Conservation (phyloP, 2,113 vertebrate species). For the Tapirus terrestris region DNA sequence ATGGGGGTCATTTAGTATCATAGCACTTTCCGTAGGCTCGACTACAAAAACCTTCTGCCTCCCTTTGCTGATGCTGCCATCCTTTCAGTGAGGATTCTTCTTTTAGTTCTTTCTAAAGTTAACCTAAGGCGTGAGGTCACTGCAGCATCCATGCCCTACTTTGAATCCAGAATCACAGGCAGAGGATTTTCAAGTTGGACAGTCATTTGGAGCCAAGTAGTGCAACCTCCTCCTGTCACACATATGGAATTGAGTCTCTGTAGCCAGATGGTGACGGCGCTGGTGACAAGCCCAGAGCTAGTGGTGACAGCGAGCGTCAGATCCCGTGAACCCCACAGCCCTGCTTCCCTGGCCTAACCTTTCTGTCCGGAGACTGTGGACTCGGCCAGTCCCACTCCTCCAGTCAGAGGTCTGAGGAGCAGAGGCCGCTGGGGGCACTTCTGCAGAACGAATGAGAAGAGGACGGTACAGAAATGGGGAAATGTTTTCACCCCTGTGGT, state of each 20-base stretch:
- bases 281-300: neutral
- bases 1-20: neutral
- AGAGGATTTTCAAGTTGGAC: neutral
- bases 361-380: neutral
- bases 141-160: neutral
- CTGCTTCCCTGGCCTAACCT: neutral
- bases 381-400: neutral
- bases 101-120: slow-evolving; percentile 36
- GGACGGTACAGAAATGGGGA: neutral
- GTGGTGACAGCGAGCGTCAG: neutral
- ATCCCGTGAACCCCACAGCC: neutral
- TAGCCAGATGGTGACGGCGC: neutral
- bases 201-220: neutral
- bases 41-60: neutral
- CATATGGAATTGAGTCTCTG: neutral
- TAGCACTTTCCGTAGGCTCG: neutral
- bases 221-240: neutral
- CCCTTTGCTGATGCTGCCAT: neutral
- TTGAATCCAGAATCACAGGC: neutral
- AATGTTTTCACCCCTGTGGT: neutral
- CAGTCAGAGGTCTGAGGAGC: neutral
- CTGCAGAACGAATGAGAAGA: neutral
- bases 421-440: neutral
- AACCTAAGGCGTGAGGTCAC: neutral
- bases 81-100: neutral